Conservation (phyloP, 2,113 vertebrate species). For the Halcyon malimbica region DNA sequence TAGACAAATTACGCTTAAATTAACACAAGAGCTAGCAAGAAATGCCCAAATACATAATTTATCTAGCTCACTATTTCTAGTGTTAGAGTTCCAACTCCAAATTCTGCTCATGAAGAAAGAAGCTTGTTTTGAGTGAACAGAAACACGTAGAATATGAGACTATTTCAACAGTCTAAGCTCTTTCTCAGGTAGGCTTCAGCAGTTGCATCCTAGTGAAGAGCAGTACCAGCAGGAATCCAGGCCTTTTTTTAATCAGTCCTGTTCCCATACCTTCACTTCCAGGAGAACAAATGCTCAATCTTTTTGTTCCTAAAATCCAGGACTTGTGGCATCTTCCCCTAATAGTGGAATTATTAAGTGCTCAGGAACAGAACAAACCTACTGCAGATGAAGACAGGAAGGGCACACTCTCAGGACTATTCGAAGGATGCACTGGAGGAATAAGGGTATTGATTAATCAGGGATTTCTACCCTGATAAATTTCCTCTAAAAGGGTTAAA, state of each 20-base stretch:
- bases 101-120: not conserved
- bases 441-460: not conserved
- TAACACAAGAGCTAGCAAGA: not conserved
- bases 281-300: not conserved
- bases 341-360: not conserved
- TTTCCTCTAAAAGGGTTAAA: not conserved
- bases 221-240: not conserved
- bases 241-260: not conserved
- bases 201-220: not conserved
- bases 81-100: not conserved
- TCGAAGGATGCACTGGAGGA: not conserved
- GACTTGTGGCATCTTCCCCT: not conserved
- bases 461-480: not conserved
- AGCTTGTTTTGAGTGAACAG: not conserved
- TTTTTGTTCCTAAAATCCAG: not conserved
- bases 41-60: not conserved
- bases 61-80: not conserved
- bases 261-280: not conserved
- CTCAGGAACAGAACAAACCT: not conserved
- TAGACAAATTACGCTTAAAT: not conserved
- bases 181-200: not conserved
- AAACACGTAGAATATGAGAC: not conserved
- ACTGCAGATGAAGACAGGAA: not conserved
- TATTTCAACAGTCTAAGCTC: not conserved
- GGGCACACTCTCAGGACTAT: not conserved